Base-by-base conservation (phyloP, 2,888 invertebrate genomes). In the Tipula lateralis region DNA sequence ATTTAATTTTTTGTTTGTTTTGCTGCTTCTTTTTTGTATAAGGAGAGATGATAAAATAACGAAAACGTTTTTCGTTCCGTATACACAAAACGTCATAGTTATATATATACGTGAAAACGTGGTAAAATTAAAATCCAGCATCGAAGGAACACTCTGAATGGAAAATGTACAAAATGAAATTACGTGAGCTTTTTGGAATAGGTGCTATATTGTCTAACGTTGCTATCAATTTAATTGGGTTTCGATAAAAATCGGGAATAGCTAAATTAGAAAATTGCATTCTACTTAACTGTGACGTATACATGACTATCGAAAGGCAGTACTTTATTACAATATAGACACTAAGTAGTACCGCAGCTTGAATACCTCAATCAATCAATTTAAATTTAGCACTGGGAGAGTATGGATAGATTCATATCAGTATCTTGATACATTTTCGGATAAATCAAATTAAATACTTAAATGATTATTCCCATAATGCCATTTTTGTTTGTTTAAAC, bases 51-150 rank as follows among this genome's bases (percentile, higher is more conserved):
- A 66, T 19, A 66, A 66, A 66, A 66, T 66, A 19, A 66, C 19
- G 66, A 66, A 66, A 66, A 66, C 66, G 66, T 66, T 66, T n/a
- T 24, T 66, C 66, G 66, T 66, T 66, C 9, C 66, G 66, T 66
- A n/a, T n/a, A 66, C 66, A 66, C 66, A 66, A 66, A 66, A 66
- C 66, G 66, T 66, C 66, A 66, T 66, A 24, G 66, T 19, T n/a
- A n/a, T n/a, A n/a, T n/a, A n/a, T n/a, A n/a, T n/a, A 66, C 66
- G 66, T 66, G 66, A 66, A 66, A 66, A 66, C 66, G 66, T 66
- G 66, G 66, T 66, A 66, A 66, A 66, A 66, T 66, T 66, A 24
- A 66, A 66, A 44, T 36, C 44, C 24, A 66, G 66, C 24, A 66
- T 24, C 19, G 24, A 44, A 44, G 16, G 12, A 66, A 66, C 24